Evolutionary conservation across 1,140 invertebrate genomes (phyloP).

Genomic region (Rhyacophila brunnea): DNA sequence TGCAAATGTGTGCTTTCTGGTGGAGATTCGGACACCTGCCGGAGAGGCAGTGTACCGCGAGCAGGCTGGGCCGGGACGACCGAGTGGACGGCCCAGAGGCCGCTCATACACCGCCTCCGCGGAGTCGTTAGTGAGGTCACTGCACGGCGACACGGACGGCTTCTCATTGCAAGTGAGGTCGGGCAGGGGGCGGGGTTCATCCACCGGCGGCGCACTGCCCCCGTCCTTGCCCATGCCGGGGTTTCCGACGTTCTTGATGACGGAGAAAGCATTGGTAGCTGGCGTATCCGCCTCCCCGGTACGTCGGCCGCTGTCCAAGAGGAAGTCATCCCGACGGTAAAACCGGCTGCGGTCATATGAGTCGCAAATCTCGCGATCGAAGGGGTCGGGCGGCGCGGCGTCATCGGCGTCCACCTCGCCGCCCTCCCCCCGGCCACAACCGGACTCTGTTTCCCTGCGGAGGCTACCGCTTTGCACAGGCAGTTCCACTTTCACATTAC

Average conservation of each 20-base stretch:
- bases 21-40: neutral
- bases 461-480: constrained; percentile 48
- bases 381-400: constrained; percentile 45
- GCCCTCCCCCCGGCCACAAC: too few relatives aligned
- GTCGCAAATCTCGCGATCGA: constrained; percentile 34
- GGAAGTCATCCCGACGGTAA: constrained; percentile 3
- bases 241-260: constrained; percentile 50
- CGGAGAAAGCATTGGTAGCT: constrained; percentile 46
- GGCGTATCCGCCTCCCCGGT: neutral
- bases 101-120: constrained; percentile 38
- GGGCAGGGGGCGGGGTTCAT: constrained; percentile 46
- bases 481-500: constrained; percentile 53
- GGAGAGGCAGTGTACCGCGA: neutral
- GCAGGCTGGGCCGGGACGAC: neutral
- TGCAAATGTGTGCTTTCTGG: constrained; percentile 39
- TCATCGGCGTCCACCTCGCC: constrained; percentile 31
- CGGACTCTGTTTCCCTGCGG: constrained; percentile 48
- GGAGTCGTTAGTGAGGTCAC: constrained; percentile 45
- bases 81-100: constrained; percentile 11
- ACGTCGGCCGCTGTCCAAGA: neutral
- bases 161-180: constrained; percentile 54
- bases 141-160: constrained; percentile 51
- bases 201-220: constrained; percentile 31
- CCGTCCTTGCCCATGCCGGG: constrained; percentile 41
- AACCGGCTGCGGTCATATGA: constrained; percentile 16